Percentiles rank a stretch among this genome's conserved stretches.
These are phyloP conservation scores for Trichogramma pretiosum DNA, from an alignment of 1,140 invertebrate species.

Conservation along the genomic window DNA sequence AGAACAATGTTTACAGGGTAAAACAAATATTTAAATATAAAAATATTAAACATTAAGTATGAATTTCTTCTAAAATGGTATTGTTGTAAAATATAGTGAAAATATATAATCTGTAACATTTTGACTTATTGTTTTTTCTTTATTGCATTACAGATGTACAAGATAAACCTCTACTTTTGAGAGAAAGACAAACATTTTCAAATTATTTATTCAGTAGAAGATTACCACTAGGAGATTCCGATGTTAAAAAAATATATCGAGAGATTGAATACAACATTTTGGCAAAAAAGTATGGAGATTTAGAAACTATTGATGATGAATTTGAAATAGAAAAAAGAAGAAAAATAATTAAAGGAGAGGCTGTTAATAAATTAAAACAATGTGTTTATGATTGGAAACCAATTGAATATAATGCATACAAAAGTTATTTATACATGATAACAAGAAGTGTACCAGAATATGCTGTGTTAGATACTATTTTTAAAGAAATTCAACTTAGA, in stretches of 20 bases:
- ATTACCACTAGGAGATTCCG: slow-evolving; percentile 51
- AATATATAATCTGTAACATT: too few species aligned
- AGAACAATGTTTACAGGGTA: slow-evolving; percentile 45
- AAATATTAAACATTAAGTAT: slow-evolving; percentile 5
- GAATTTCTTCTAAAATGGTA: too few species aligned
- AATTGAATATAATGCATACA: slow-evolving; percentile 58
- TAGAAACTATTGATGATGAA: slow-evolving; percentile 30
- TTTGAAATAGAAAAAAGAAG: slow-evolving; percentile 21
- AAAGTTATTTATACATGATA: slow-evolving; percentile 60
- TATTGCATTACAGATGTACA: neutral
- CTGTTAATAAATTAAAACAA: slow-evolving; percentile 45
- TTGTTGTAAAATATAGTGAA: too few species aligned
- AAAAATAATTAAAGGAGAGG: slow-evolving; percentile 25
- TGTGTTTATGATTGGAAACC: slow-evolving; percentile 62
- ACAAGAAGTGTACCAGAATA: slow-evolving; percentile 64
- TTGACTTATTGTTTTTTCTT: too few species aligned
- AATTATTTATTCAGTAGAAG: slow-evolving; percentile 53
- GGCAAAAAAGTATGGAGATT: slow-evolving; percentile 30
- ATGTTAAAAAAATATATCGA: slow-evolving; percentile 43
- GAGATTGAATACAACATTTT: slow-evolving; percentile 35
- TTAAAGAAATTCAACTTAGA: slow-evolving; percentile 61
- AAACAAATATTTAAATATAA: slow-evolving; percentile 2
- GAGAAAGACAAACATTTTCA: slow-evolving; percentile 47
- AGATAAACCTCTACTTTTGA: slow-evolving; percentile 43
- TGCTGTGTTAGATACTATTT: slow-evolving; percentile 59